These are phyloP conservation scores for Plumapathes pennacea DNA, from an alignment of 92 coral and sea anemone species.

Conservation along the genomic window DNA sequence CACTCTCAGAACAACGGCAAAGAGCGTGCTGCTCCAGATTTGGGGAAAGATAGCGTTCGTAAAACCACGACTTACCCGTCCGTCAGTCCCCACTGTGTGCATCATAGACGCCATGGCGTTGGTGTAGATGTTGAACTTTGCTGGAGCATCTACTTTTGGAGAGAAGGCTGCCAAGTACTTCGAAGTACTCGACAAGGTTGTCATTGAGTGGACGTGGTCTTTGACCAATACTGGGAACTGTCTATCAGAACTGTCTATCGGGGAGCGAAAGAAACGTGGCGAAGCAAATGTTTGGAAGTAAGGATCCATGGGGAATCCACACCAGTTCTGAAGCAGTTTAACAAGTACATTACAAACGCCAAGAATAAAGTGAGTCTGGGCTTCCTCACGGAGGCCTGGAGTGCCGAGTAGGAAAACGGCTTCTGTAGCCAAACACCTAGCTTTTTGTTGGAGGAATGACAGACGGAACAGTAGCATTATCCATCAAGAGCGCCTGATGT, in stretches of 20 bases:
- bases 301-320: slow-evolving; percentile 20
- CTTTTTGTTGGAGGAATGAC: slow-evolving; percentile 31
- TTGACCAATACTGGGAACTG: too few relatives aligned
- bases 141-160: slow-evolving; percentile 41
- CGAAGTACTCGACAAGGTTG: too few relatives aligned
- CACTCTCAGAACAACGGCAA: slow-evolving; percentile 28
- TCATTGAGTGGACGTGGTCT: too few relatives aligned
- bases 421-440: background rate
- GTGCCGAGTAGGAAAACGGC: too few relatives aligned
- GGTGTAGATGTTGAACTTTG: slow-evolving; percentile 34
- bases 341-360: slow-evolving; percentile 6
- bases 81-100: slow-evolving; percentile 3
- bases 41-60: background rate
- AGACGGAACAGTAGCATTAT: slow-evolving; percentile 24
- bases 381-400: too few relatives aligned
- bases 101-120: slow-evolving; percentile 38
- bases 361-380: slow-evolving; percentile 10
- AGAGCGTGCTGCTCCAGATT: background rate
- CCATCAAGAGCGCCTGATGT: background rate
- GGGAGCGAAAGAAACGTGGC: too few relatives aligned
- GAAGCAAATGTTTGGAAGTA: too few relatives aligned
- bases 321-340: slow-evolving; percentile 56
- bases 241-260: too few relatives aligned
- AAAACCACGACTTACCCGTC: background rate
- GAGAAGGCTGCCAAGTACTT: slow-evolving; percentile 29